phyloP scores from a whole-genome alignment of 2,797 vertebrate genomes.

The Mormyrus hasselquistii region DNA sequence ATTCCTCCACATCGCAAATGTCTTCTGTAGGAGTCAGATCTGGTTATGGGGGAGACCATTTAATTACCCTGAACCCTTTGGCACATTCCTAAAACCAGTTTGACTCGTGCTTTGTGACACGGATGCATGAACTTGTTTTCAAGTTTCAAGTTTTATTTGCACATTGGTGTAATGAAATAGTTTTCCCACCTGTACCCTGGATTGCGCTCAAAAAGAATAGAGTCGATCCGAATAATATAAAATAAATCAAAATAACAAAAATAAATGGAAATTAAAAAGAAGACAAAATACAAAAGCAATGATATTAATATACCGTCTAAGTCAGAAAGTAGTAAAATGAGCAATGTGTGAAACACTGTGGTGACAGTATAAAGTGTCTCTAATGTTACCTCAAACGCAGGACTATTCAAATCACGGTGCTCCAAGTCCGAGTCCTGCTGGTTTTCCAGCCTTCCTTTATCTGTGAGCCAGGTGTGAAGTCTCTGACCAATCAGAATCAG shows the following conservation, averaged over 20 bases:
- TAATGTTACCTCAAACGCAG: neutral
- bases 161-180: neutral
- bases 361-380: neutral
- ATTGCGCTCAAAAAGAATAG: neutral
- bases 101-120: neutral
- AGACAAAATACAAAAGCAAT: neutral
- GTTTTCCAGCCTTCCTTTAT: neutral
- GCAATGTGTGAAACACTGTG: neutral
- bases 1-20: neutral
- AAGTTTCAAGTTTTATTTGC: neutral
- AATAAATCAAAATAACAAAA: neutral
- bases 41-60: neutral
- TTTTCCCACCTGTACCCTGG: neutral
- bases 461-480: neutral
- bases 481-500: neutral
- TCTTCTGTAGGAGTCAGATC: neutral
- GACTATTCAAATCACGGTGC: neutral
- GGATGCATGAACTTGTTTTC: neutral
- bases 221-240: neutral
- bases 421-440: neutral
- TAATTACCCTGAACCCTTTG: neutral
- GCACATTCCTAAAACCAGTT: neutral
- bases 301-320: neutral
- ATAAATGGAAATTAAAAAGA: neutral
- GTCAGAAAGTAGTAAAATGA: neutral